phyloP scores from a whole-genome alignment of 2,888 invertebrate genomes.

The Ischnus inquisitorius region DNA sequence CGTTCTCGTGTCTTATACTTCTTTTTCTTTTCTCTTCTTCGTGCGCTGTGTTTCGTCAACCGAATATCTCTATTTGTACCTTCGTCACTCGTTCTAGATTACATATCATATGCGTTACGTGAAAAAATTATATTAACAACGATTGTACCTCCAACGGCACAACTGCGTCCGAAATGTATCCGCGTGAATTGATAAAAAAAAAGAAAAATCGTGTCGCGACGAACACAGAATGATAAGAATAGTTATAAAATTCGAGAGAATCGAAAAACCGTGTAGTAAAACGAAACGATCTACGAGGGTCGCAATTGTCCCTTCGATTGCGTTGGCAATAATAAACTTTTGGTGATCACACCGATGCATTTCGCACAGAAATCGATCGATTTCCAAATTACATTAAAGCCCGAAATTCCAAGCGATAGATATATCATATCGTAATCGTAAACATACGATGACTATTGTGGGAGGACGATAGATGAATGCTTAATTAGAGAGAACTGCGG shows the following conservation, averaged over 20 bases:
- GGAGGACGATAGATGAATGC: slow-evolving; percentile 25
- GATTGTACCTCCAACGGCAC: slow-evolving; percentile 16
- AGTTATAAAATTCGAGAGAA: slow-evolving; percentile 53
- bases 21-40: slow-evolving; percentile 50
- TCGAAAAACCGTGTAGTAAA: slow-evolving; percentile 20
- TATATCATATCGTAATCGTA: background rate
- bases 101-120: slow-evolving; percentile 24
- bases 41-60: slow-evolving; percentile 44
- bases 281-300: slow-evolving; percentile 17
- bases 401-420: slow-evolving; percentile 28
- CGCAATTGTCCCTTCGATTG: background rate
- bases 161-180: slow-evolving; percentile 34
- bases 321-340: background rate
- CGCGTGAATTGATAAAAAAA: slow-evolving; percentile 12
- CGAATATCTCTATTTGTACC: slow-evolving; percentile 68
- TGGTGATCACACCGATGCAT: slow-evolving; percentile 19
- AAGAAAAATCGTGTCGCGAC: slow-evolving; percentile 18
- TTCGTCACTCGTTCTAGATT: slow-evolving; percentile 35
- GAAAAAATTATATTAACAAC: slow-evolving; percentile 54
- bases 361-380: slow-evolving; percentile 5
- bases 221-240: slow-evolving; percentile 41
- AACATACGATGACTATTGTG: slow-evolving; percentile 9
- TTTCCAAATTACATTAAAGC: slow-evolving; percentile 12
- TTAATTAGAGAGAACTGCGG: slow-evolving; percentile 23
- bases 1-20: slow-evolving; percentile 29